Evolutionary conservation across 2,888 invertebrate species (phyloP).

Genomic region (Rhodophaea formosa): DNA sequence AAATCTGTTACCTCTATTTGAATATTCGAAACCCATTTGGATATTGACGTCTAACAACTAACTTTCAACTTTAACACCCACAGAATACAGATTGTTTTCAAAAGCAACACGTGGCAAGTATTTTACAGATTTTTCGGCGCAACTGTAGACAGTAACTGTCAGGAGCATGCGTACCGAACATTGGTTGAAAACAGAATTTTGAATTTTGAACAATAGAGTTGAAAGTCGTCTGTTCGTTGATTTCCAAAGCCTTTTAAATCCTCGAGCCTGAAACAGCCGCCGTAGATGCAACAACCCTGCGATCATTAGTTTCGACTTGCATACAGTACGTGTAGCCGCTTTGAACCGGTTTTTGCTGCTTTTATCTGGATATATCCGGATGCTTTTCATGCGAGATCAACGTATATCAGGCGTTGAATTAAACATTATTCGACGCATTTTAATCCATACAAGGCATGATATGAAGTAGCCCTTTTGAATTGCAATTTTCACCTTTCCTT

Average conservation of each 20-base stretch:
- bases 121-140: slow-evolving; percentile 34
- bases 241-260: slow-evolving; percentile 28
- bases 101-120: slow-evolving; percentile 18
- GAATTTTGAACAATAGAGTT: slow-evolving; percentile 22
- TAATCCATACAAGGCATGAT: slow-evolving; percentile 11
- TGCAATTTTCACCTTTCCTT: neutral
- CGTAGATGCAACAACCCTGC: slow-evolving; percentile 29
- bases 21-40: slow-evolving; percentile 31
- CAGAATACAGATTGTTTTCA: slow-evolving; percentile 25
- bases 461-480: slow-evolving; percentile 2
- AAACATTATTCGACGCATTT: slow-evolving; percentile 20
- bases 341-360: slow-evolving; percentile 48
- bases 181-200: slow-evolving; percentile 13
- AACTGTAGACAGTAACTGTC: slow-evolving; percentile 48
- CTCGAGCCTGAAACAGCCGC: slow-evolving; percentile 28
- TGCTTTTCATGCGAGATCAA: slow-evolving; percentile 24
- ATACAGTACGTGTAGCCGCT: slow-evolving; percentile 42
- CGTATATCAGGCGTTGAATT: slow-evolving; percentile 22
- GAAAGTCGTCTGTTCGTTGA: slow-evolving; percentile 15
- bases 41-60: slow-evolving; percentile 27
- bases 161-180: slow-evolving; percentile 43
- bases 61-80: slow-evolving; percentile 24
- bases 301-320: slow-evolving; percentile 57
- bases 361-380: slow-evolving; percentile 48
- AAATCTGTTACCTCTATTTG: slow-evolving; percentile 48